Evolutionary conservation across 2,888 invertebrate species (phyloP).

Genomic region (Andricus curvator): DNA sequence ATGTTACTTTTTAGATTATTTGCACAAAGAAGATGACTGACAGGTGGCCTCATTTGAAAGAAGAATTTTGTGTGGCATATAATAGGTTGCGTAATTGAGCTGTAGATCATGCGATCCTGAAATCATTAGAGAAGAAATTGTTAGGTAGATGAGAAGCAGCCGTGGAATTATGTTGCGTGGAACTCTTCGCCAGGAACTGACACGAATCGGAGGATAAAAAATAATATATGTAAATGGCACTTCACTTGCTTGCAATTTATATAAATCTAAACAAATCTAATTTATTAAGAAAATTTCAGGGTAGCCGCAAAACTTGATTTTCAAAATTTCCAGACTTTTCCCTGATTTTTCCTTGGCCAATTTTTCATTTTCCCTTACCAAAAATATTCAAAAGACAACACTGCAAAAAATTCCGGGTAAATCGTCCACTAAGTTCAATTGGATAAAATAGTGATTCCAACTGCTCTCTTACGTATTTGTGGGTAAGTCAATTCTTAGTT

Average conservation of each 20-base stretch:
- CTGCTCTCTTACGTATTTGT: too few species aligned
- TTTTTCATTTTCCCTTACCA: too few species aligned
- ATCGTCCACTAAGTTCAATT: too few species aligned
- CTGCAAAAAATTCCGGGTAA: too few species aligned
- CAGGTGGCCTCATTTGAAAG: not conserved
- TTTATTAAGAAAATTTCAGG: not conserved
- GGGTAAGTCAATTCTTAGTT: too few species aligned
- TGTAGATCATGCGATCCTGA: conserved; percentile 30
- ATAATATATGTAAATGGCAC: not conserved
- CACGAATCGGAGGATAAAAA: not conserved
- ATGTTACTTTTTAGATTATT: not conserved
- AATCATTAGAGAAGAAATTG: conserved; percentile 27
- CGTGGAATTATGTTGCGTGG: conserved; percentile 17
- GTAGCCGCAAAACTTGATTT: too few species aligned
- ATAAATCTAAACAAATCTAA: not conserved
- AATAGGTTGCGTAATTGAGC: conserved; percentile 27
- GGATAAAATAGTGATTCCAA: too few species aligned
- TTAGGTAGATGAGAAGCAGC: conserved; percentile 20
- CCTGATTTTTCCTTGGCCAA: too few species aligned
- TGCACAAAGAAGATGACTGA: conserved; percentile 9
- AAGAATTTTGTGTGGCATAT: conserved; percentile 22
- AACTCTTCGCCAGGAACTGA: conserved; percentile 6
- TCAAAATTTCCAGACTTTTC: too few species aligned
- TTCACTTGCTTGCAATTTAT: not conserved
- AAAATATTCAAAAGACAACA: too few species aligned